A percentile compares a stretch with the other conserved stretches of the same genome.
Evolutionary conservation across 64 coral and sea anemone species (phyloP).

Genomic region (Montipora cactus): DNA sequence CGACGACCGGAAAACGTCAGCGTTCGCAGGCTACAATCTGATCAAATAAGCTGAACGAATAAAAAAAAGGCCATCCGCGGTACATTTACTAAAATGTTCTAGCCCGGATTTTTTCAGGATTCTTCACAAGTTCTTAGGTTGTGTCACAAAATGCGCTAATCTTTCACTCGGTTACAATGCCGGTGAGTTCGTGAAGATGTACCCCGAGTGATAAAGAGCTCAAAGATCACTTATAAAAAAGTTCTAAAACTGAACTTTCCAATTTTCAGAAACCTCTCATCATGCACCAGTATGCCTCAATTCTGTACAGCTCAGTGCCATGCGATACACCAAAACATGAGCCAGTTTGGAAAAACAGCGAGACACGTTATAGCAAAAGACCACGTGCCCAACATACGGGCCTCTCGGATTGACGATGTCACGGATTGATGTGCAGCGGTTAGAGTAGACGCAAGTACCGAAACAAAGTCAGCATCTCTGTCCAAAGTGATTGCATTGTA

Average conservation of each 20-base stretch:
- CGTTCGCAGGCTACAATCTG: too few species aligned
- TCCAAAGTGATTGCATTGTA: conserved; percentile 11
- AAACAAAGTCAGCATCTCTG: not conserved
- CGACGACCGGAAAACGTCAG: too few species aligned
- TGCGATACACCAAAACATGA: conserved; percentile 72
- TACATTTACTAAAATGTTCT: too few species aligned
- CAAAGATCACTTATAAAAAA: too few species aligned
- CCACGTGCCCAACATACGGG: conserved; percentile 68
- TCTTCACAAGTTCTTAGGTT: too few species aligned
- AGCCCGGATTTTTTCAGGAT: too few species aligned
- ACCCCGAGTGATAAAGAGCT: too few species aligned
- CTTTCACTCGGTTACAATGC: too few species aligned
- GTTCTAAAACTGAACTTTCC: not conserved
- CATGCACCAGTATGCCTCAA: not conserved
- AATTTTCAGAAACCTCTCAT: not conserved
- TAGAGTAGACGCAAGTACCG: conserved; percentile 16
- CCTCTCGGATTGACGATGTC: conserved; percentile 58
- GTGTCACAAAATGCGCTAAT: too few species aligned
- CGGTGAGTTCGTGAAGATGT: too few species aligned
- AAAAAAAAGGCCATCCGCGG: too few species aligned
- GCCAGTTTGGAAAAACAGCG: conserved; percentile 64
- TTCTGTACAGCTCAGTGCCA: conserved; percentile 33
- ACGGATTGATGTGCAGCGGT: conserved; percentile 16
- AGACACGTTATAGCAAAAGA: conserved; percentile 62
- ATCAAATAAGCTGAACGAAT: too few species aligned